Percentiles rank a stretch among this genome's conserved stretches.
These are phyloP conservation scores for Galeopterus variegatus DNA, from an alignment of 2,113 vertebrate genomes.

Conservation along the genomic window DNA sequence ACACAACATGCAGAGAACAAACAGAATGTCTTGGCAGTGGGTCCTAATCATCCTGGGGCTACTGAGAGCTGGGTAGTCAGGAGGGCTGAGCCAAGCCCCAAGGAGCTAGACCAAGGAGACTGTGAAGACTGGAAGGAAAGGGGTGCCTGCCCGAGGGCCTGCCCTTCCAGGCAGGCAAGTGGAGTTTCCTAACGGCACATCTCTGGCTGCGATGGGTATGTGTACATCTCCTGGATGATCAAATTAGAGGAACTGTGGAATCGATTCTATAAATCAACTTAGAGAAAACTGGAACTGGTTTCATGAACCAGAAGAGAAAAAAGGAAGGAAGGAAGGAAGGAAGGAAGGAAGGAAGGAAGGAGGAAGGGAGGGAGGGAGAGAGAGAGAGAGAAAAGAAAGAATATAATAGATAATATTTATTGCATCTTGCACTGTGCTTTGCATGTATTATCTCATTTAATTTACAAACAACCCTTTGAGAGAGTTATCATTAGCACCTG, in stretches of 20 bases:
- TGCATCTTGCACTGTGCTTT: background rate
- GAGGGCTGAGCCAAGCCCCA: background rate
- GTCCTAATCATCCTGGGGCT: background rate
- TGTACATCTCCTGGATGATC: background rate
- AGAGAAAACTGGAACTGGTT: background rate
- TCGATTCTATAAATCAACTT: background rate
- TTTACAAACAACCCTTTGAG: background rate
- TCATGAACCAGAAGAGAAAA: background rate
- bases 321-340: background rate
- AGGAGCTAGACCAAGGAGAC: background rate
- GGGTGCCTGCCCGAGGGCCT: background rate
- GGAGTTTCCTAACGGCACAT: background rate
- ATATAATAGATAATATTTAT: background rate
- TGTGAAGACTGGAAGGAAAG: background rate
- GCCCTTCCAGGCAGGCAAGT: background rate
- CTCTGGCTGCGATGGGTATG: background rate
- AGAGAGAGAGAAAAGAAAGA: background rate
- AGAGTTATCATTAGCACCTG: background rate
- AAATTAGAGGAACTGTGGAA: background rate
- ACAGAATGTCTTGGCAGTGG: constrained; percentile 46
- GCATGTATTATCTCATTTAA: background rate
- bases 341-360: too few species aligned
- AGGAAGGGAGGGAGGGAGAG: background rate
- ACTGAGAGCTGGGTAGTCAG: background rate
- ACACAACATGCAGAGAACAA: background rate